Evolutionary conservation across 2,113 vertebrate genomes (phyloP).

Genomic region (Panthera leo): DNA sequence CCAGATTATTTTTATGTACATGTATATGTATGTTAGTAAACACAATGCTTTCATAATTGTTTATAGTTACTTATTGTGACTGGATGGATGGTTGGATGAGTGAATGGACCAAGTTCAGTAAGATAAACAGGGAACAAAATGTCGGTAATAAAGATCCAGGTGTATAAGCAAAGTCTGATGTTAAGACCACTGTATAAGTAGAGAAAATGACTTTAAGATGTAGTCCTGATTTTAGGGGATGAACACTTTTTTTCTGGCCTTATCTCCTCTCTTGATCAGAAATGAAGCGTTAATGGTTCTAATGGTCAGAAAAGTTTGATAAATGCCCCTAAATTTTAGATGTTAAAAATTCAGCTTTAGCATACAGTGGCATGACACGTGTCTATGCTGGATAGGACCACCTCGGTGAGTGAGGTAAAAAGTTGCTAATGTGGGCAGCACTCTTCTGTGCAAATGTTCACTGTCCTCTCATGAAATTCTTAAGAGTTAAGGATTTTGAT

Average conservation of each 20-base stretch:
- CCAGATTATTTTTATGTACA: background rate
- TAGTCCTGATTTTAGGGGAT: background rate
- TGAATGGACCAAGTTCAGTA: background rate
- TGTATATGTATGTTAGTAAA: background rate
- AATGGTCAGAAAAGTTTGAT: background rate
- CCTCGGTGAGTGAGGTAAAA: background rate
- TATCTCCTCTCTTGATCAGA: background rate
- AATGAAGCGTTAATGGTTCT: background rate
- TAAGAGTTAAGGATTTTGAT: background rate
- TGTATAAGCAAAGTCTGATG: background rate
- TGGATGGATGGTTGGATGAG: background rate
- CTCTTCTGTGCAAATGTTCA: background rate
- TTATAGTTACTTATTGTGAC: background rate
- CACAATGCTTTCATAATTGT: background rate
- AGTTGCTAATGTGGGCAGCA: background rate
- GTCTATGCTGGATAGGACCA: background rate
- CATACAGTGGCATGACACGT: background rate
- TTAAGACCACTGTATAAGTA: background rate
- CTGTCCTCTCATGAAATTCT: background rate
- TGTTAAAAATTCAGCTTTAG: background rate
- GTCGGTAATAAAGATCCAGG: background rate
- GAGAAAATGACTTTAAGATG: background rate
- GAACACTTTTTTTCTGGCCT: background rate
- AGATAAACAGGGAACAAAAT: background rate
- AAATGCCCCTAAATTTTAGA: background rate